These are phyloP conservation scores for Delphinus delphis DNA, from an alignment of 2,113 vertebrate genomes.

Conservation along the genomic window DNA sequence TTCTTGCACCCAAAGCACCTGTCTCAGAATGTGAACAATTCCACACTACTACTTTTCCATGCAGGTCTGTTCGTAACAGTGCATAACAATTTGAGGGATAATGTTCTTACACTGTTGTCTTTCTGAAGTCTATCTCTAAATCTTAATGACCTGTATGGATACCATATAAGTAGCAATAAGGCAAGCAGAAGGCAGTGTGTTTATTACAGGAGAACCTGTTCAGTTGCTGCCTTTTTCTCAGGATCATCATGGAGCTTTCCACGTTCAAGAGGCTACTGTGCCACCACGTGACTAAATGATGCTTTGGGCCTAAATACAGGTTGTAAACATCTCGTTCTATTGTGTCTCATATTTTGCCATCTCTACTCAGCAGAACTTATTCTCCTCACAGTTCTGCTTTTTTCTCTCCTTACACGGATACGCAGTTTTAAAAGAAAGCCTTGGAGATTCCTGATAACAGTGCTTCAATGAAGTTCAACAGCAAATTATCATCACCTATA, in stretches of 20 bases:
- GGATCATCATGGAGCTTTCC: constrained; percentile 28
- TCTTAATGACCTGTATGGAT: constrained; percentile 6
- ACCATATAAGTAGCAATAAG: constrained; percentile 26
- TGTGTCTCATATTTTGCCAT: constrained; percentile 29
- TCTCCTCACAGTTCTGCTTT: background rate
- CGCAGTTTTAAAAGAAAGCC: background rate
- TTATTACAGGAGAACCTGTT: background rate
- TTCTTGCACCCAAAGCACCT: background rate
- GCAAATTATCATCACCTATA: background rate
- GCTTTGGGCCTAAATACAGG: background rate
- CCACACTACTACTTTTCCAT: background rate
- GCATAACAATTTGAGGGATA: background rate
- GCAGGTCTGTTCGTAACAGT: constrained; percentile 6
- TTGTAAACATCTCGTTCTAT: background rate
- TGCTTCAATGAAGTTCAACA: background rate
- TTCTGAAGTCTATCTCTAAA: constrained; percentile 54
- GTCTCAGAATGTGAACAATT: background rate
- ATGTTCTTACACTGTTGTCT: background rate
- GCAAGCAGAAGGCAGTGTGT: constrained; percentile 46
- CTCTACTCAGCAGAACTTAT: background rate
- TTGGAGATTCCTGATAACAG: background rate
- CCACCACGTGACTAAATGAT: constrained; percentile 48
- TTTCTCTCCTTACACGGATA: constrained; percentile 13
- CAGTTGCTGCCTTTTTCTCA: background rate
- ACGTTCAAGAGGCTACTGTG: constrained; percentile 52